phyloP scores from a whole-genome alignment of 2,888 invertebrate species.

The Pollenia labialis region DNA sequence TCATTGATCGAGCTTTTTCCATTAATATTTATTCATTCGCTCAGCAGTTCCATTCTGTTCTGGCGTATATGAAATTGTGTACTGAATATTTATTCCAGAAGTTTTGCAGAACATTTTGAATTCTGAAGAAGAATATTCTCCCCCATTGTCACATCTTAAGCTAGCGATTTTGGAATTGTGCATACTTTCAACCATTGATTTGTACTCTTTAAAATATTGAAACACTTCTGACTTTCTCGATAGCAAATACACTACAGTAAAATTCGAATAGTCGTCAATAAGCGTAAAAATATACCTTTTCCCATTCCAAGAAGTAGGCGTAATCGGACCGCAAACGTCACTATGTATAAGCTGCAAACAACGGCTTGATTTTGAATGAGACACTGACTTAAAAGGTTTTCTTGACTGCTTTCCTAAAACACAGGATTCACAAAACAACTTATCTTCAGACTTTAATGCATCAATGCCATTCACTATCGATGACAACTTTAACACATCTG shows the following conservation, averaged over 20 bases:
- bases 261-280: not conserved
- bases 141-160: conserved; percentile 2
- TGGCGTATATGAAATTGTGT: not conserved
- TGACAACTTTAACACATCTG: not conserved
- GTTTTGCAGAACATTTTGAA: conserved; percentile 3
- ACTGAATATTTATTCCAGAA: conserved; percentile 6
- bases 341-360: too few relatives aligned
- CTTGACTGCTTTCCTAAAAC: conserved; percentile 20
- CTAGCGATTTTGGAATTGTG: conserved; percentile 1
- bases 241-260: not conserved
- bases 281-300: too few relatives aligned
- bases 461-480: too few relatives aligned
- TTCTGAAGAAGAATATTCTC: conserved; percentile 11
- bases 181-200: conserved; percentile 4
- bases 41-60: conserved; percentile 18
- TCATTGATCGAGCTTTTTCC: conserved; percentile 18
- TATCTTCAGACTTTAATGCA: not conserved
- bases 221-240: not conserved
- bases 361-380: too few relatives aligned
- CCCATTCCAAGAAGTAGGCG: too few relatives aligned
- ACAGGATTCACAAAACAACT: conserved; percentile 17
- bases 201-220: not conserved
- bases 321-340: too few relatives aligned
- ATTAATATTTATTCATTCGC: conserved; percentile 12
- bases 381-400: too few relatives aligned